Base-by-base conservation (phyloP, 2,888 invertebrate species). In the Troides helena region DNA sequence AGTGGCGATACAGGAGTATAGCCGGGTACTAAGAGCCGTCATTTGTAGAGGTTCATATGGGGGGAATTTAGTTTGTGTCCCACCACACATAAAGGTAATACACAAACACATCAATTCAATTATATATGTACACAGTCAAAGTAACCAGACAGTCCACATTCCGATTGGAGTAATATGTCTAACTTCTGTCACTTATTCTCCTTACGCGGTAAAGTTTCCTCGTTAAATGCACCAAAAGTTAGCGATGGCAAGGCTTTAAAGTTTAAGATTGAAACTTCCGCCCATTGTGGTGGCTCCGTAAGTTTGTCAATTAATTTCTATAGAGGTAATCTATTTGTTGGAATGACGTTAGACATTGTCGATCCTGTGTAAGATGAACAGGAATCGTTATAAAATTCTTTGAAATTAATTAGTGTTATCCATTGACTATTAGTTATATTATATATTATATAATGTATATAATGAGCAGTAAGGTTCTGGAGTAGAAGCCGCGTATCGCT, bases 171-270 rank as follows among this genome's bases (percentile, higher is more conserved):
- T 50, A 67, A 61, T 53, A 60, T 36, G 50, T 64, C 39, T 61
- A 30, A 68, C 53, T 68, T 64, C 46, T 50, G 50, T 50, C 60
- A 65, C 53, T 64, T 69, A 69, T 69, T 65, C 59, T 61, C 56
- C 43, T 43, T 65, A 46, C 43, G 12, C 53, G 39, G 53, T 64
- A 39, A 69, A 69, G 68, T 69, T 69, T 60, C 43, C 68, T 69
- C 68, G 68, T 69, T 65, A 69, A 64, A 69, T 69, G 68, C 68
- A 65, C 60, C 64, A 61, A 69, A 69, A 69, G 53, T 65, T 69
- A 39, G 53, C 60, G 64, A 21, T 21, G 68, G 60, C 58, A 64
- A 69, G 60, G 68, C 57, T 57, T 57, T 21, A n/a, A 57, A 69
- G 50, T 68, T 68, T 56, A 39, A 30, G 30, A 30, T 30, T 30